phyloP scores from a whole-genome alignment of 2,888 invertebrate genomes.

The Drosophila barbarae region DNA sequence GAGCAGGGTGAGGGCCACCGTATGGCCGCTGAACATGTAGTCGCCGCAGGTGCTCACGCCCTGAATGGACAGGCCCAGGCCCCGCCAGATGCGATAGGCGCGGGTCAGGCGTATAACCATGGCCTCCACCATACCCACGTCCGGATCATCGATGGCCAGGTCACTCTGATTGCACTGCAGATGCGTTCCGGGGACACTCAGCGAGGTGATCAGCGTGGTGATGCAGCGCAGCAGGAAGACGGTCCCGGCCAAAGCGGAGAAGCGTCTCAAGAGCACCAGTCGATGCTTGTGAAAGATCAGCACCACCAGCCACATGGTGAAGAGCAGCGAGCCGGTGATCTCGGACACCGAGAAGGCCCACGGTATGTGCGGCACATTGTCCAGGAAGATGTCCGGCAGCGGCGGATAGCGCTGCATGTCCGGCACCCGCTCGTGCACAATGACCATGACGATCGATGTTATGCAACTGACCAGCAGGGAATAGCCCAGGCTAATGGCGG shows the following conservation, averaged over 20 bases:
- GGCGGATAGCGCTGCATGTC: slow-evolving; percentile 99
- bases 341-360: slow-evolving; percentile 99
- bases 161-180: slow-evolving; percentile 95
- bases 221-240: slow-evolving; percentile 98
- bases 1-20: slow-evolving; percentile 96
- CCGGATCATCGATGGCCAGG: slow-evolving; percentile 84
- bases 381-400: slow-evolving; percentile 97
- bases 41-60: slow-evolving; percentile 99
- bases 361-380: slow-evolving; percentile 98
- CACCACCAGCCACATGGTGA: slow-evolving; percentile 92
- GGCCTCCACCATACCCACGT: slow-evolving; percentile 81
- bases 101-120: slow-evolving; percentile 83
- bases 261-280: slow-evolving; percentile 94
- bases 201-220: slow-evolving; percentile 99
- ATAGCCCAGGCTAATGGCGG: slow-evolving; percentile 92
- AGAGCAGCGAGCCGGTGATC: slow-evolving; percentile 90
- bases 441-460: slow-evolving; percentile 99
- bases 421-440: slow-evolving; percentile 98
- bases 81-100: slow-evolving; percentile 97
- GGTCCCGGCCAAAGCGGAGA: slow-evolving; percentile 97
- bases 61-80: slow-evolving; percentile 98
- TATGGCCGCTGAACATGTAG: slow-evolving; percentile 99
- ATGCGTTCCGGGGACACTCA: slow-evolving; percentile 98
- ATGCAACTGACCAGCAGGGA: slow-evolving; percentile 96
- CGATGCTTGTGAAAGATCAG: slow-evolving; percentile 98